Base-by-base conservation (phyloP, 1,140 invertebrate species). In the Popillia japonica region DNA sequence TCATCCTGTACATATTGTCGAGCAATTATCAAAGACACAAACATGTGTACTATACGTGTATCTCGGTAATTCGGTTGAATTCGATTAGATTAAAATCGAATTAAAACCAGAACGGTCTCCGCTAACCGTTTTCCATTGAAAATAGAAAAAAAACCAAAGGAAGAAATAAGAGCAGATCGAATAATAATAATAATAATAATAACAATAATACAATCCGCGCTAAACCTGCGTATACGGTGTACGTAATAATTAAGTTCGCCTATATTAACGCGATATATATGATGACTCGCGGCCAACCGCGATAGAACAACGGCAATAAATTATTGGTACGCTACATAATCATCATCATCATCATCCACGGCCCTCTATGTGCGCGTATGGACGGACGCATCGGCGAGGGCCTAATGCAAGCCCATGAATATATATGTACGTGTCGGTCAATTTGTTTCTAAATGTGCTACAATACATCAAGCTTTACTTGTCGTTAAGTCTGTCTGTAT, bases 391-490 rank as follows among this genome's bases (percentile, higher is more conserved):
- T n/a, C n/a, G 6, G 61, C 61, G 23, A 27, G 27, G n/a, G 40
- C 64, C 72, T 76, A 76, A 76, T 76, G 78, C 78, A 76, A 73
- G 17, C 78, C 41, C 74, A 76, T 76, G 78, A 76, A 76, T 76
- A n/a, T n/a, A n/a, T n/a, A 78, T 78, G 75, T 74, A 75, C 40
- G 79, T 79, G 77, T 20, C 75, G 80, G 80, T 82, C 82, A 82
- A 84, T 85, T 84, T 84, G 81, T 80, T 83, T 79, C 80, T 75
- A 78, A 78, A 81, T 81, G 79, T 78, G 78, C 77, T 79, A 79
- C 81, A 81, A 83, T 83, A 84, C 80, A 85, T 83, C 84, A 85
- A 77, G 83, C 81, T 85, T 82, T 81, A 79, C 76, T 82, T 84
- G 83, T 85, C 83, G 81, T 81, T 84, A 84, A 82, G 82, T 83